Evolutionary conservation across 2,797 vertebrate genomes (phyloP).

Genomic region (Gadopsis bispinosus): DNA sequence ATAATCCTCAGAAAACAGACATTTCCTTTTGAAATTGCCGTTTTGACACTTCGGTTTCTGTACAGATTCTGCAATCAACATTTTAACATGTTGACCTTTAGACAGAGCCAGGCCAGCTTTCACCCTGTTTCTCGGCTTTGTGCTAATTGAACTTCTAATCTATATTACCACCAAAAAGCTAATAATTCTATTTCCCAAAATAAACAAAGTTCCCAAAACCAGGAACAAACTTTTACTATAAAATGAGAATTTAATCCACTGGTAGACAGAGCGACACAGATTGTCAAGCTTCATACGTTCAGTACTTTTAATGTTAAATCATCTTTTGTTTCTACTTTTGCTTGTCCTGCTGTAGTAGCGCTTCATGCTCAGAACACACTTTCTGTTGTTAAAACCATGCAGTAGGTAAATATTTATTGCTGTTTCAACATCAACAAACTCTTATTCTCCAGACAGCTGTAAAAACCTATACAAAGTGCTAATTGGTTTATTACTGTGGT

Average conservation of each 20-base stretch:
- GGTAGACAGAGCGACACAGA: neutral
- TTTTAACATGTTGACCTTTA: constrained; percentile 5
- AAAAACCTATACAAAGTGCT: constrained; percentile 15
- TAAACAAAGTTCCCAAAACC: no score
- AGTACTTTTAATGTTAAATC: neutral
- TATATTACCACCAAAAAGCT: neutral
- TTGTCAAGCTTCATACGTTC: neutral
- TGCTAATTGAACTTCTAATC: neutral
- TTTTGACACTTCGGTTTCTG: neutral
- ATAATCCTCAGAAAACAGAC: neutral
- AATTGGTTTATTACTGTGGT: constrained; percentile 29
- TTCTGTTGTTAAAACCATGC: neutral
- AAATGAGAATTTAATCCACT: neutral
- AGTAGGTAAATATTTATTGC: constrained; percentile 1
- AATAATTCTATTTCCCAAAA: neutral
- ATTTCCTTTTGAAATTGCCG: neutral
- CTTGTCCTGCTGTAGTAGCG: neutral
- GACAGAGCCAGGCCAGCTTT: neutral
- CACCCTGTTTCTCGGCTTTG: neutral
- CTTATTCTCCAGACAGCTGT: constrained; percentile 20
- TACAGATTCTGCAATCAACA: neutral
- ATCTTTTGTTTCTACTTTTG: neutral
- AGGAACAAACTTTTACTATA: neutral
- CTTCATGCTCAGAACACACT: neutral
- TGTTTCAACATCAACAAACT: constrained; percentile 14